phyloP scores from a whole-genome alignment of 2,797 vertebrate species.

The Pelodytes ibericus region DNA sequence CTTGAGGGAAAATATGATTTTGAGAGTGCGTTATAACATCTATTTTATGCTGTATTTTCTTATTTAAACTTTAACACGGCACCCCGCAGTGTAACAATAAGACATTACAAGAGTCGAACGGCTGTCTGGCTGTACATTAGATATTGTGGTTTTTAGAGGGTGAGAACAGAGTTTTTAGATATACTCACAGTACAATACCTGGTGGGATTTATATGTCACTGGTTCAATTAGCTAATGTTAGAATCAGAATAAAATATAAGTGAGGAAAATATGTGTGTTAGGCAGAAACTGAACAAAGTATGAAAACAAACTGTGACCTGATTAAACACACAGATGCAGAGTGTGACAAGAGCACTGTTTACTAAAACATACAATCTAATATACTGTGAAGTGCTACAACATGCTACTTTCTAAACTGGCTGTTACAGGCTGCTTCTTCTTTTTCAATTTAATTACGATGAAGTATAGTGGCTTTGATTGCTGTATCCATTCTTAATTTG shows the following conservation, averaged over 20 bases:
- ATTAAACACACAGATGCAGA: too few relatives aligned
- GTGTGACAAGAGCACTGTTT: too few relatives aligned
- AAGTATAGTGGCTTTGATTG: too few relatives aligned
- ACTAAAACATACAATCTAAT: too few relatives aligned
- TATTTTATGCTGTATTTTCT: constrained; percentile 45
- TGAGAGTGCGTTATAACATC: neutral
- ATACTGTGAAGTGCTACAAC: too few relatives aligned
- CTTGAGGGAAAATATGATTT: neutral
- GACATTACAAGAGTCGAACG: constrained; percentile 7
- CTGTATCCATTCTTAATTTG: too few relatives aligned
- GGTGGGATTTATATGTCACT: constrained; percentile 15
- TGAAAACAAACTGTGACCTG: too few relatives aligned
- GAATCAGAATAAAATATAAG: neutral
- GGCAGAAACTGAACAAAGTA: too few relatives aligned
- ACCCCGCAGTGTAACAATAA: constrained; percentile 41
- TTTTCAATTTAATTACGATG: too few relatives aligned
- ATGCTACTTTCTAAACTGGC: too few relatives aligned
- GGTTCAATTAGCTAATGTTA: neutral
- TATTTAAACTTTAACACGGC: constrained; percentile 38
- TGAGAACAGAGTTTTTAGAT: constrained; percentile 21
- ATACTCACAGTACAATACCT: constrained; percentile 13
- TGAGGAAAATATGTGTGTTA: neutral
- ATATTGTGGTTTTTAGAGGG: constrained; percentile 27
- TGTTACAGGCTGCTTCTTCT: too few relatives aligned
- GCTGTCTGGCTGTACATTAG: constrained; percentile 22